Evolutionary conservation across 1,140 invertebrate genomes (phyloP).

Genomic region (Cepaea nemoralis): DNA sequence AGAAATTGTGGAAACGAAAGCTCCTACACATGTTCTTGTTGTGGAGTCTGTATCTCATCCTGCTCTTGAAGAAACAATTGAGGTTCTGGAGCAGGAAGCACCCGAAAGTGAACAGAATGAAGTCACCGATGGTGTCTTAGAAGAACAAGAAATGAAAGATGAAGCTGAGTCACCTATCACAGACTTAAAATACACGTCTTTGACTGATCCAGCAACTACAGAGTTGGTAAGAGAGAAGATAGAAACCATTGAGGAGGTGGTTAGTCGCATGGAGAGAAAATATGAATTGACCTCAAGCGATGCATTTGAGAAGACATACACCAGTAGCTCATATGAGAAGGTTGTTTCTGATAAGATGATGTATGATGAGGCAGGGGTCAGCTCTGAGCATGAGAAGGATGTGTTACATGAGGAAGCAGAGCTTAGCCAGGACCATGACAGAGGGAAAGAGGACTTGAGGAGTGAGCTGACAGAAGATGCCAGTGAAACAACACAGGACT

Average conservation of each 20-base stretch:
- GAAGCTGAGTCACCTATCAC: constrained; percentile 32
- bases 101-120: neutral
- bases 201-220: constrained; percentile 27
- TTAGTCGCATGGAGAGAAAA: constrained; percentile 26
- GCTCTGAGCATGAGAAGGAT: neutral
- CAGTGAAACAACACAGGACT: constrained; percentile 39
- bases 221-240: constrained; percentile 37
- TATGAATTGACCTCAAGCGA: constrained; percentile 22
- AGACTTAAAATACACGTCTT: constrained; percentile 19
- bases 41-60: constrained; percentile 1
- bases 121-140: neutral
- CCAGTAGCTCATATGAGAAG: neutral
- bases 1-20: neutral
- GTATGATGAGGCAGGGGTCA: neutral
- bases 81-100: neutral
- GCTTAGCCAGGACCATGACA: neutral
- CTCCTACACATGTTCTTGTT: neutral
- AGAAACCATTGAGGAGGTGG: constrained; percentile 37
- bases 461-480: constrained; percentile 24
- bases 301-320: neutral
- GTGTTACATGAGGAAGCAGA: neutral
- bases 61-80: neutral
- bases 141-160: neutral
- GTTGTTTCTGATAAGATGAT: neutral
- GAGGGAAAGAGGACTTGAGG: neutral